These are phyloP conservation scores for Gorsachius goisagi DNA, from an alignment of 2,113 vertebrate species.

Conservation along the genomic window DNA sequence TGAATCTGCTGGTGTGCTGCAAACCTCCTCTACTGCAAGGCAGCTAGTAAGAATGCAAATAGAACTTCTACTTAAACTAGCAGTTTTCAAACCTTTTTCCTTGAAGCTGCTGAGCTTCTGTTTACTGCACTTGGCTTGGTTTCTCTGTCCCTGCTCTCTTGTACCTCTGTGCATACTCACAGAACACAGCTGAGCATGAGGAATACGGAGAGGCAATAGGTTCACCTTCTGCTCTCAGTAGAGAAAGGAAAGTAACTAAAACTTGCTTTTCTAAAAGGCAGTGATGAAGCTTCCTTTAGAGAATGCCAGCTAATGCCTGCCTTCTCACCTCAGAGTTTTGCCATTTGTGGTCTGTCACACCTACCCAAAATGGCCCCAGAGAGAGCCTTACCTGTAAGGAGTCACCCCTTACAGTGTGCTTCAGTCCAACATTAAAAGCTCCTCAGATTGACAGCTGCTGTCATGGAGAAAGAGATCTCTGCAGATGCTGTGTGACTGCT, in stretches of 20 bases:
- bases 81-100: background rate
- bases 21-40: background rate
- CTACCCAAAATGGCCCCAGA: background rate
- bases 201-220: background rate
- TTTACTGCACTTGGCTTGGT: fast-evolving
- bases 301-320: background rate
- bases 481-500: background rate
- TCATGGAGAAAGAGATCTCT: background rate
- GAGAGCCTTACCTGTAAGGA: background rate
- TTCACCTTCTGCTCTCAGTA: background rate
- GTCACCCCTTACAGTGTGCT: background rate
- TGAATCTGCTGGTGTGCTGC: background rate
- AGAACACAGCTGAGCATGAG: background rate
- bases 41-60: background rate
- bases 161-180: background rate
- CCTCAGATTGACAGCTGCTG: background rate
- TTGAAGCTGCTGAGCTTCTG: background rate
- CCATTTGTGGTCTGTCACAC: background rate
- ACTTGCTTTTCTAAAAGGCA: background rate
- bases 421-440: background rate
- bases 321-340: background rate
- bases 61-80: background rate
- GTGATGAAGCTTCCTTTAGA: background rate
- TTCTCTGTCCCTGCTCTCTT: background rate
- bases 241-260: background rate